Percentiles rank a stretch among this genome's conserved stretches.
Evolutionary conservation across 2,888 invertebrate species (phyloP).

Genomic region (Epinotia nisella): DNA sequence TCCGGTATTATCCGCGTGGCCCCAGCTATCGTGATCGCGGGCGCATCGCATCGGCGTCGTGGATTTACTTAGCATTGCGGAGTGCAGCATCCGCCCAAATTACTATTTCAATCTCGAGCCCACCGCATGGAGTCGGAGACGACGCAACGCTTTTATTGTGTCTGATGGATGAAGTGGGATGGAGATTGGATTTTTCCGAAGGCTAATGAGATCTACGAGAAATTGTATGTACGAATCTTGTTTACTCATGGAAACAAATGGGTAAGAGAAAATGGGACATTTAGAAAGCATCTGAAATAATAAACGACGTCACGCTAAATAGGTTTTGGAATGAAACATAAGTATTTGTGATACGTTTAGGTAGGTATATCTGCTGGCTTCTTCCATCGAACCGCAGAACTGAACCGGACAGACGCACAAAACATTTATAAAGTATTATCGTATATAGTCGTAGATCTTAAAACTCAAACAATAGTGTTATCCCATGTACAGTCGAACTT

Average conservation of each 20-base stretch:
- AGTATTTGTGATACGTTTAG: background rate
- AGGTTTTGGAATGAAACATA: background rate
- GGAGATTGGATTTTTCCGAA: constrained; percentile 41
- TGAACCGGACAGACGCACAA: background rate
- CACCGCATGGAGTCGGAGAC: constrained; percentile 27
- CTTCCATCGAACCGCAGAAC: background rate
- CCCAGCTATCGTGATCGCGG: constrained; percentile 48
- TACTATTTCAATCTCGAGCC: constrained; percentile 70
- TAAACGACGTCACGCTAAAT: background rate
- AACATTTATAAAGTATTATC: background rate
- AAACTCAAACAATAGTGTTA: too few species aligned
- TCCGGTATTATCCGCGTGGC: constrained; percentile 47
- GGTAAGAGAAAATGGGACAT: background rate
- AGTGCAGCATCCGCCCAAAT: constrained; percentile 70
- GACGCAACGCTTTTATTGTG: constrained; percentile 28
- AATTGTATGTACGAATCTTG: constrained; percentile 17
- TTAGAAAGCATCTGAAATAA: background rate
- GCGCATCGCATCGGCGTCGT: constrained; percentile 50
- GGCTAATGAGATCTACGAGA: constrained; percentile 27
- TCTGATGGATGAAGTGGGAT: constrained; percentile 34
- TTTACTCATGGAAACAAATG: constrained; percentile 4
- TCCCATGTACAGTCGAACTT: too few species aligned
- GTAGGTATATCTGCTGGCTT: background rate
- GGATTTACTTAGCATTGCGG: constrained; percentile 68
- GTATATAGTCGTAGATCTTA: too few species aligned